These are phyloP conservation scores for Conus betulinus DNA, from an alignment of 1,140 invertebrate genomes.

Conservation along the genomic window DNA sequence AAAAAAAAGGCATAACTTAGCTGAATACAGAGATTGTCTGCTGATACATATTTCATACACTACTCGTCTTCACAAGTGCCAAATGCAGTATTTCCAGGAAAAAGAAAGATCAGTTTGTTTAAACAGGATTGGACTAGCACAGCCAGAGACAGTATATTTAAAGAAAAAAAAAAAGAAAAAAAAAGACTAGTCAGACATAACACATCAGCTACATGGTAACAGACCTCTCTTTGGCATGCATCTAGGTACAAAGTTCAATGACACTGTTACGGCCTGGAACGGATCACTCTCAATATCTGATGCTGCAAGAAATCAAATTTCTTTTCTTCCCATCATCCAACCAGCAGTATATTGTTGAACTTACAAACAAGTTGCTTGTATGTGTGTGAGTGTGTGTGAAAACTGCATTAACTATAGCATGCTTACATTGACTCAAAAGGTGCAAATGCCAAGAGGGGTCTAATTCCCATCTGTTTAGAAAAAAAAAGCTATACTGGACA, in stretches of 20 bases:
- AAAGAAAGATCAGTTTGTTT: background rate
- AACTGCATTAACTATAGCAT: too few species aligned
- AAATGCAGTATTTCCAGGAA: background rate
- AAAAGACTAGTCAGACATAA: background rate
- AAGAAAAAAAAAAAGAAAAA: background rate
- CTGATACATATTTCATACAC: background rate
- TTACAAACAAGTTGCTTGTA: background rate
- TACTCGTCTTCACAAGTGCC: background rate
- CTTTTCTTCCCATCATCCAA: background rate
- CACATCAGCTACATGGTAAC: background rate
- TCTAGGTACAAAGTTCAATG: background rate
- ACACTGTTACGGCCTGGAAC: background rate
- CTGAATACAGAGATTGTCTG: constrained; percentile 10
- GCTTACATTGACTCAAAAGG: too few species aligned
- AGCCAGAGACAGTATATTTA: background rate
- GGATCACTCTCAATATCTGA: background rate
- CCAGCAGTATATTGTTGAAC: background rate
- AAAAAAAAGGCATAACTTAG: background rate
- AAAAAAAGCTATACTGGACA: too few species aligned
- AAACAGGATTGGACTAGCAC: background rate
- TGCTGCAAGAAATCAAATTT: background rate
- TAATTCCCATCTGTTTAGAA: too few species aligned
- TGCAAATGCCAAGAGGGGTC: too few species aligned
- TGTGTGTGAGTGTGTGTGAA: too few species aligned
- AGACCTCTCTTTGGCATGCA: background rate